Evolutionary conservation across 1,140 invertebrate species (phyloP).

Genomic region (Stegodyphus dumicola): DNA sequence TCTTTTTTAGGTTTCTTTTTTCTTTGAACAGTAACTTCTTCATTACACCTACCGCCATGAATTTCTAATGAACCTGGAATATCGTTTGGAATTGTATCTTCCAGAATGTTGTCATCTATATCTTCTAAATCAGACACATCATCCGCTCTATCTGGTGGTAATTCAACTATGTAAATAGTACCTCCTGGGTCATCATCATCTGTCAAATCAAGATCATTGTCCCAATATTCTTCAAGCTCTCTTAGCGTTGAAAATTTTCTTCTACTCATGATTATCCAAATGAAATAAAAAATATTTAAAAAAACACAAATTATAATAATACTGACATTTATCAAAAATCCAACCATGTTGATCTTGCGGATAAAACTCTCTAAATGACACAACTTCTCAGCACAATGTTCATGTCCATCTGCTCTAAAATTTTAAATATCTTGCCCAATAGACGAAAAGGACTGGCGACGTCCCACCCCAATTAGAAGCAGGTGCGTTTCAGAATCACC

Average conservation of each 20-base stretch:
- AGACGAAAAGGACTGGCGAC: constrained; percentile 34
- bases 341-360: constrained; percentile 33
- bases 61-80: constrained; percentile 15
- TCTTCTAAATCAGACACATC: constrained; percentile 19
- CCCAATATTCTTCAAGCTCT: constrained; percentile 30
- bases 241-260: constrained; percentile 2
- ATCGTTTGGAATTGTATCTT: constrained; percentile 17
- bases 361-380: constrained; percentile 40
- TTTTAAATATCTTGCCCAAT: constrained; percentile 40
- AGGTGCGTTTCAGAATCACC: constrained; percentile 36
- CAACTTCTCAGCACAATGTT: constrained; percentile 37
- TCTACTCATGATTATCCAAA: background rate
- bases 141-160: constrained; percentile 15
- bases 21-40: constrained; percentile 21
- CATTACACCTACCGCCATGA: constrained; percentile 17
- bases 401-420: constrained; percentile 39
- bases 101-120: constrained; percentile 19
- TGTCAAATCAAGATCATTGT: constrained; percentile 40
- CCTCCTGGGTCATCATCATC: constrained; percentile 15
- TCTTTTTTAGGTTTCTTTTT: constrained; percentile 39
- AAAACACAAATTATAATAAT: too few species aligned
- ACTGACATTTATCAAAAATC: constrained; percentile 12
- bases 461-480: constrained; percentile 38
- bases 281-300: background rate
- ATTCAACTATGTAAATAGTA: constrained; percentile 13